A percentile compares a stretch with the other conserved stretches of the same genome.
These are phyloP conservation scores for roundworm (Caenorhabditis elegans) DNA, from an alignment of 1,140 invertebrate genomes.

Conservation along the genomic window WBcel235 BX284604.4:7368001-7368500, in stretches of 20 bases:
- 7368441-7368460: slow-evolving; percentile 1
- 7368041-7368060: too few relatives aligned
- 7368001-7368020: background rate
- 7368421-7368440: background rate
- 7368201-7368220: too few relatives aligned
- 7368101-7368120: background rate
- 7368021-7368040: too few relatives aligned
- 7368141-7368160: background rate
- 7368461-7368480: background rate
- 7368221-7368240: too few relatives aligned
- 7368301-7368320: background rate
- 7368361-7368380: background rate
- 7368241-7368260: too few relatives aligned
- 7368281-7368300: background rate
- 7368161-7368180: background rate
- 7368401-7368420: background rate
- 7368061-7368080: too few relatives aligned
- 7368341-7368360: background rate
- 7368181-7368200: too few relatives aligned
- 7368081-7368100: too few relatives aligned
- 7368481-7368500: background rate
- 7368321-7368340: background rate
- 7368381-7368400: background rate
- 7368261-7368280: background rate
- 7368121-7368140: too few relatives aligned